These are phyloP conservation scores for Apis dorsata DNA, from an alignment of 1,140 invertebrate genomes.

Conservation along the genomic window DNA sequence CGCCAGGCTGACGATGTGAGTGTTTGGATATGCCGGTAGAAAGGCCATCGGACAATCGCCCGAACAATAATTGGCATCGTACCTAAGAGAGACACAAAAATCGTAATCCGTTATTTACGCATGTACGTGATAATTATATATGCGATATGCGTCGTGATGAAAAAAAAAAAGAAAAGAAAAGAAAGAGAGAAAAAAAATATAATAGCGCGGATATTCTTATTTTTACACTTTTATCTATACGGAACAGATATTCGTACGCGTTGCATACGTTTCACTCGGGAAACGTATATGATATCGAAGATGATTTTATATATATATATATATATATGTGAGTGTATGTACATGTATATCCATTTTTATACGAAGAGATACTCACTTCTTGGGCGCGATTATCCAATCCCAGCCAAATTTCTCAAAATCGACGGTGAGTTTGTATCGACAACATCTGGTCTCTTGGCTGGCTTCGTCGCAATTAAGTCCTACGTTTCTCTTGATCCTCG, in stretches of 20 bases:
- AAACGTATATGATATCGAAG: too few relatives aligned
- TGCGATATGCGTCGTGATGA: too few relatives aligned
- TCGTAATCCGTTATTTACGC: neutral
- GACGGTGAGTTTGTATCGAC: conserved; percentile 94
- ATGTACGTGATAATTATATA: too few relatives aligned
- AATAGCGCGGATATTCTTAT: too few relatives aligned
- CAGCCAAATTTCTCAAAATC: conserved; percentile 98
- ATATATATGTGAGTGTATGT: too few relatives aligned
- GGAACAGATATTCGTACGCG: too few relatives aligned
- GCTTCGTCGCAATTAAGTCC: conserved; percentile 89
- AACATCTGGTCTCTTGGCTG: conserved; percentile 90
- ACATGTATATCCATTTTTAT: too few relatives aligned
- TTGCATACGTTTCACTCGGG: too few relatives aligned
- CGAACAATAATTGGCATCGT: conserved; percentile 97
- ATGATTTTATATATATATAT: too few relatives aligned
- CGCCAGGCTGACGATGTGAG: conserved; percentile 91
- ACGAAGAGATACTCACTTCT: conserved; percentile 79
- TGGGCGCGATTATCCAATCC: conserved; percentile 99
- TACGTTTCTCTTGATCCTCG: conserved; percentile 86
- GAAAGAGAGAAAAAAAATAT: too few relatives aligned
- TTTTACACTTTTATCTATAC: too few relatives aligned
- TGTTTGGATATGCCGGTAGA: conserved; percentile 94
- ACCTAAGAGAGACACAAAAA: conserved; percentile 77
- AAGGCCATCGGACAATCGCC: conserved; percentile 96
- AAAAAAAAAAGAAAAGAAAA: neutral